Conservation (phyloP, 2,113 vertebrate genomes). For the Cynocephalus volans region DNA sequence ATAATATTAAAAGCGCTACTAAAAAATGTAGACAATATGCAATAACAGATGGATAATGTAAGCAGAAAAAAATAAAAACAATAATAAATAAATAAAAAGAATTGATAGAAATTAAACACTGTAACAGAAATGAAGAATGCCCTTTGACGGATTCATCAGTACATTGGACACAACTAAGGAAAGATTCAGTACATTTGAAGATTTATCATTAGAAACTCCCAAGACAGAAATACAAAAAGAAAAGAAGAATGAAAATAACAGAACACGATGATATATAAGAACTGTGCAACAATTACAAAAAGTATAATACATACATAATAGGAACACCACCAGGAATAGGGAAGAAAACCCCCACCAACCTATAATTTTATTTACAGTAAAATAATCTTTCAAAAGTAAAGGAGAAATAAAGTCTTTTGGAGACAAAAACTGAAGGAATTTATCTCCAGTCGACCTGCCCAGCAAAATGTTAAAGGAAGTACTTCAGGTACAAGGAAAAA, state of each 20-base stretch:
- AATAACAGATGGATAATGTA: background rate
- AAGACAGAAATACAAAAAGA: background rate
- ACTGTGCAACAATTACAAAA: background rate
- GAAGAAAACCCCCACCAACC: background rate
- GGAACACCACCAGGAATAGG: background rate
- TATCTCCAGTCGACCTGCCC: background rate
- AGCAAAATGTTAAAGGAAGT: background rate
- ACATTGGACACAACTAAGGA: background rate
- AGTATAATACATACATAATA: too few relatives aligned
- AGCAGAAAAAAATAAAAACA: background rate
- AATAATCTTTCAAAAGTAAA: background rate
- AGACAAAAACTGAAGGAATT: background rate
- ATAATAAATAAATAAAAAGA: background rate
- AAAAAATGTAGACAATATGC: background rate
- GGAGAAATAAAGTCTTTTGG: background rate
- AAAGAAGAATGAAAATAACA: background rate
- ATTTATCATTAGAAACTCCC: background rate
- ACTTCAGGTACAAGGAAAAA: background rate
- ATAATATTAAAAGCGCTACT: background rate
- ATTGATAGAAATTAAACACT: background rate
- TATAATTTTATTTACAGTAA: background rate
- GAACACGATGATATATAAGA: background rate
- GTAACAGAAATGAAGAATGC: background rate
- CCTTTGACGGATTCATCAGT: background rate
- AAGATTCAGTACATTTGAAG: background rate